Evolutionary conservation across 2,888 invertebrate species (phyloP), one percentile per base, ranked within the genome.

Genomic region (Lissonota sp.): DNA sequence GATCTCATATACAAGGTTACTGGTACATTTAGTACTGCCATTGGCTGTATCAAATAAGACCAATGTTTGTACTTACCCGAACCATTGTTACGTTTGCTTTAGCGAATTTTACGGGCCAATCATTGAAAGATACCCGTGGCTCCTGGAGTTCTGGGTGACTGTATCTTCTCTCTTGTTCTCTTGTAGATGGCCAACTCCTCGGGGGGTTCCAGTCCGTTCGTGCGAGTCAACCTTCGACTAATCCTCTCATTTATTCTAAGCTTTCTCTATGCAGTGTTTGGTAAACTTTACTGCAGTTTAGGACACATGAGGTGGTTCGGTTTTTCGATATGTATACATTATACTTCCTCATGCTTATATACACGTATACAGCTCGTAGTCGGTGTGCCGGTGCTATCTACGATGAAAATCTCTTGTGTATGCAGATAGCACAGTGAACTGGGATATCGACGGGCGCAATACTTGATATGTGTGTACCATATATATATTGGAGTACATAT

Each of bases 211-310:
- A 42, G 57, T 55, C 51, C 26, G 39, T 40, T 44, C 37, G 39
- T 44, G 39, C 63, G 40, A 69, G 76, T 80, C 76, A 70, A 10
- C 72, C 64, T 57, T 39, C 40, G 46, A 57, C 70, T 70, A 66
- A 75, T 67, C 70, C 55, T 66, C 60, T 37, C 0, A 8, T 55
- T n/a, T 58, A 55, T 40, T 58, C 26, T n/a, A 66, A 57, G 55
- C 64, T 12, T 37, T 46, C 55, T 74, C 78, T 55, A 74, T 64
- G 3, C 26, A 66, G 77, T 73, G 60, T 74, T 66, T 44, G 26
- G 55, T 49, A 78, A 81, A 71, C 39, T 81, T 62, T 57, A 71
- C 77, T 57, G 71, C 70, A 74, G 73, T 60, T 74, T 66, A 14
- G 26, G 60, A 78, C 57, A 66, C 16, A 12, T n/a, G 42, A 26